Conservation (phyloP, 2,113 vertebrate genomes). For the Condylura cristata region DNA sequence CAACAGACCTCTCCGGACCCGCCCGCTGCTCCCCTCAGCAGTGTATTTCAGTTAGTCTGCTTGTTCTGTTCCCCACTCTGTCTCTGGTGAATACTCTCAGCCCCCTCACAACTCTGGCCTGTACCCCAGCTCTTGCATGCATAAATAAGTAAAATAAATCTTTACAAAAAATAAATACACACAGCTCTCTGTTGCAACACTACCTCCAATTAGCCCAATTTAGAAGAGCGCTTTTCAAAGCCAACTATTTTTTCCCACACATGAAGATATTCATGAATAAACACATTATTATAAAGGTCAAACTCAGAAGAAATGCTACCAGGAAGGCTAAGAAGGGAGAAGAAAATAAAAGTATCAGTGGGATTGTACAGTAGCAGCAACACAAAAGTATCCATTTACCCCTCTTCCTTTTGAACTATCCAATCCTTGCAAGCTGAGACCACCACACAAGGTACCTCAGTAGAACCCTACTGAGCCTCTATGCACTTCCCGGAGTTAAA, state of each 20-base stretch:
- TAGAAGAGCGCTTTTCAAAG: conserved; percentile 63
- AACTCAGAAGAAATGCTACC: background rate
- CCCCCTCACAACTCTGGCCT: too few species aligned
- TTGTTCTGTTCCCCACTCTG: too few species aligned
- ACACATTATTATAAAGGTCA: background rate
- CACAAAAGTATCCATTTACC: background rate
- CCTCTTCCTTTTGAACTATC: conserved; percentile 25
- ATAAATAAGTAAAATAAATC: too few species aligned
- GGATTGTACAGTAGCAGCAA: background rate
- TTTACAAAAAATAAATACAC: too few species aligned
- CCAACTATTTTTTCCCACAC: conserved; percentile 40
- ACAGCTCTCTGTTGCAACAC: background rate
- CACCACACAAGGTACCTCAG: conserved; percentile 10
- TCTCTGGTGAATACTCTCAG: too few species aligned
- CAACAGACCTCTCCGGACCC: too few species aligned
- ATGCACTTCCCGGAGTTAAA: conserved; percentile 38
- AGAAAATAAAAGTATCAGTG: background rate
- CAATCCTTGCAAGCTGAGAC: background rate
- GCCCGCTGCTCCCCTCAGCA: too few species aligned
- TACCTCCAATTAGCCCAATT: background rate
- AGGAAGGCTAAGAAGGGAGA: background rate
- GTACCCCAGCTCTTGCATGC: too few species aligned
- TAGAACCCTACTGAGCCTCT: background rate
- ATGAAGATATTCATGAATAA: background rate
- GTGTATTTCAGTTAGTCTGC: too few species aligned